phyloP scores from a whole-genome alignment of 2,797 vertebrate genomes.

The Acestrorhynchus altus region DNA sequence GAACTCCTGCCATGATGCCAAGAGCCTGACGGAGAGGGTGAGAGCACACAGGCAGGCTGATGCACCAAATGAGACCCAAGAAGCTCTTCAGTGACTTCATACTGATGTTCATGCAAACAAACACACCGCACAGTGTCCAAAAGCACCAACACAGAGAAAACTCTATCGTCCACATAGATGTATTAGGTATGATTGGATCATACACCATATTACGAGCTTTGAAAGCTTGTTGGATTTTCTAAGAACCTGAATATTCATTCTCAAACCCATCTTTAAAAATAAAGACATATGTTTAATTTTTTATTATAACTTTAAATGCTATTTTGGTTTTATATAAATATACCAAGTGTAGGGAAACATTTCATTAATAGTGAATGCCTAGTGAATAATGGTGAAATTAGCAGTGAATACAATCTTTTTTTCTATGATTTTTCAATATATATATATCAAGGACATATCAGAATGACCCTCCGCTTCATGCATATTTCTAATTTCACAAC shows the following conservation, averaged over 20 bases:
- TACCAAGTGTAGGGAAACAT: no score
- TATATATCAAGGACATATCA: not conserved
- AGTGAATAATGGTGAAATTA: no score
- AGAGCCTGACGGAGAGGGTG: slow-evolving; percentile 25
- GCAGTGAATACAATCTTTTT: no score
- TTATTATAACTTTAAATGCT: no score
- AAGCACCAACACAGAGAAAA: not conserved
- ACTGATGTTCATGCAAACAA: not conserved
- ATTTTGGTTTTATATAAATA: no score
- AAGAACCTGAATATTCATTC: no score
- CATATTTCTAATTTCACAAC: slow-evolving; percentile 4
- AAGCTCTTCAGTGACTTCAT: not conserved
- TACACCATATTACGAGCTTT: no score
- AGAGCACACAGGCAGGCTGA: slow-evolving; percentile 13
- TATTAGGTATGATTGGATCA: not conserved
- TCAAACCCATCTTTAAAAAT: no score
- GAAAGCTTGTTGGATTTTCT: no score
- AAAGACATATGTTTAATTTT: no score
- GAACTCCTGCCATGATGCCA: slow-evolving; percentile 37
- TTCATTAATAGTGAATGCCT: no score
- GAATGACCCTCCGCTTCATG: not conserved
- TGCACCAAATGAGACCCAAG: not conserved
- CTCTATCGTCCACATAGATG: not conserved
- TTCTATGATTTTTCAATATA: no score
- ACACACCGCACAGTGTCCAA: not conserved